These are phyloP conservation scores for Drosophila elegans DNA, from an alignment of 1,140 invertebrate genomes.

Conservation along the genomic window DNA sequence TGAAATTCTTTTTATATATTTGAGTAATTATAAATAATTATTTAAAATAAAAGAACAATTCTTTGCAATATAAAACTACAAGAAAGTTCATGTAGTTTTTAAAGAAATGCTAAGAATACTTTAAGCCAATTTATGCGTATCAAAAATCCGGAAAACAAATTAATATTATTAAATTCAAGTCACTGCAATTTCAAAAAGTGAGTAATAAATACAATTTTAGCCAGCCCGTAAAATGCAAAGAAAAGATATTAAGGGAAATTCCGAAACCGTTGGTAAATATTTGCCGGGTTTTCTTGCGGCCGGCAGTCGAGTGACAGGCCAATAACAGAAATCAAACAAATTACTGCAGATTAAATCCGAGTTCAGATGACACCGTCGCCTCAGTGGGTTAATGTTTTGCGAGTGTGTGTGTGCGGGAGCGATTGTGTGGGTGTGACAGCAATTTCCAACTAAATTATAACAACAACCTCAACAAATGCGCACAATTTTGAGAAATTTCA, in stretches of 20 bases:
- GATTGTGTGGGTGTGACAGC: constrained; percentile 53
- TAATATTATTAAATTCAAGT: neutral
- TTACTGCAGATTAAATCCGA: constrained; percentile 23
- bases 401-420: constrained; percentile 9
- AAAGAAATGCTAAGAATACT: no score
- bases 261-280: neutral
- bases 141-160: no score
- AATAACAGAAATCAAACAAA: constrained; percentile 44
- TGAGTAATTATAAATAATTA: no score
- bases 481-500: constrained; percentile 76
- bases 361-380: neutral
- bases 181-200: neutral
- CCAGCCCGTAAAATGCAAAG: neutral
- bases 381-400: constrained; percentile 64
- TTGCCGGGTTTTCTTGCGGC: constrained; percentile 13
- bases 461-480: constrained; percentile 76
- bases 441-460: constrained; percentile 80
- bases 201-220: neutral
- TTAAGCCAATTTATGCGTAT: no score
- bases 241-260: neutral
- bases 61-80: no score
- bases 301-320: constrained; percentile 19
- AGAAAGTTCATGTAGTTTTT: no score
- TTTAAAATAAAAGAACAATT: no score
- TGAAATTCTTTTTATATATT: no score